Percentiles rank a stretch among this genome's conserved stretches.
These are phyloP conservation scores for Orcinus orca DNA, from an alignment of 2,113 vertebrate genomes.

Conservation along the genomic window DNA sequence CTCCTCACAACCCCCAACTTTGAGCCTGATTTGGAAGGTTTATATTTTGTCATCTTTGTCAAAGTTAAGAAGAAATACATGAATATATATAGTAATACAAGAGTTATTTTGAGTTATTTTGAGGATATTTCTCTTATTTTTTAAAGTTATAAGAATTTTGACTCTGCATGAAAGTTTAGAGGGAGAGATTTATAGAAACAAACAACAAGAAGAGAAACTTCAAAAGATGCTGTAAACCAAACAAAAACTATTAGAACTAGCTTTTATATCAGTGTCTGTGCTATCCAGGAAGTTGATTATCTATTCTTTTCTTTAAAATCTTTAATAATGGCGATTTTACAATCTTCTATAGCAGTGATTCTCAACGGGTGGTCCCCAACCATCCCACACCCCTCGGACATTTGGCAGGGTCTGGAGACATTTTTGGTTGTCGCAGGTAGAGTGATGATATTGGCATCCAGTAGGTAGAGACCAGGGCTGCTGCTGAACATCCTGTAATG, in stretches of 20 bases:
- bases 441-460: background rate
- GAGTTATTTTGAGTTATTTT: background rate
- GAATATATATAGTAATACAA: background rate
- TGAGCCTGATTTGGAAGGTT: background rate
- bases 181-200: background rate
- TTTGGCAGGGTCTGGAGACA: background rate
- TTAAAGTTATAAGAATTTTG: background rate
- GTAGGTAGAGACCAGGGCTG: background rate
- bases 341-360: background rate
- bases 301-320: background rate
- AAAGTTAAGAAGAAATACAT: background rate
- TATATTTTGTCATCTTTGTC: background rate
- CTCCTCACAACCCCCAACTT: background rate
- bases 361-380: background rate
- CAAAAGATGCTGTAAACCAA: background rate
- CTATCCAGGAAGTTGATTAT: background rate
- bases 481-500: background rate
- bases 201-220: background rate
- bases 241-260: background rate
- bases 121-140: background rate
- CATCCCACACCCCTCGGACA: background rate
- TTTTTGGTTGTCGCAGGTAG: background rate
- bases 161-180: background rate
- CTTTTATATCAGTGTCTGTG: background rate
- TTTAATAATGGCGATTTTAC: background rate